These are phyloP conservation scores for Monochamus saltuarius DNA, from an alignment of 1,140 invertebrate species.

Conservation along the genomic window DNA sequence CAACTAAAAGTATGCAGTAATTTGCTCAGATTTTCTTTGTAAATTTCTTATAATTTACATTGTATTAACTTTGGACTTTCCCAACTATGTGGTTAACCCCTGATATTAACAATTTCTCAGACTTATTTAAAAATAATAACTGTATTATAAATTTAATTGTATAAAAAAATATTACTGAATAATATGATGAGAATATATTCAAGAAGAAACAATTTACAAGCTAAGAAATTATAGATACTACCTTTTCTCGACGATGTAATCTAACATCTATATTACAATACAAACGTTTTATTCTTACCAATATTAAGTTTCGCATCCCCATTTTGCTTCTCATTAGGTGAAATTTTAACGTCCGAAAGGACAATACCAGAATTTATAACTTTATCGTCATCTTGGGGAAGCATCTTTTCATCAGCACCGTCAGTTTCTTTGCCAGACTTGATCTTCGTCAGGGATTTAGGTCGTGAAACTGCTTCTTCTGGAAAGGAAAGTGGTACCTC, in stretches of 20 bases:
- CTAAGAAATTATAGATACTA: background rate
- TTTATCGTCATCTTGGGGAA: constrained; percentile 63
- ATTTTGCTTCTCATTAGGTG: constrained; percentile 69
- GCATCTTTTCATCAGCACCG: constrained; percentile 68
- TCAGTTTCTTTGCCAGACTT: constrained; percentile 47
- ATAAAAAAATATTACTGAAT: no score
- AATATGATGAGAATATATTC: no score
- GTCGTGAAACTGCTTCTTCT: constrained; percentile 50
- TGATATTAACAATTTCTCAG: no score
- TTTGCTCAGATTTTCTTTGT: no score
- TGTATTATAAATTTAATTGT: no score
- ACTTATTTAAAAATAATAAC: no score
- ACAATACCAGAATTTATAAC: constrained; percentile 56
- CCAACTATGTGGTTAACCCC: no score
- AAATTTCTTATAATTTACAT: no score
- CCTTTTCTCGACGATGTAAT: constrained; percentile 34
- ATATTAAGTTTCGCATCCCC: constrained; percentile 87
- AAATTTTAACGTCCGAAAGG: constrained; percentile 68
- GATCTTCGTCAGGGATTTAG: constrained; percentile 38
- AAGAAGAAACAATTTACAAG: background rate
- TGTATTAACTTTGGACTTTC: no score
- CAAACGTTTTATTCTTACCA: constrained; percentile 53
- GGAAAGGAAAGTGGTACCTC: constrained; percentile 51
- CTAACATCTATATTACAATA: no score
- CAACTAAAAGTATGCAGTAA: no score